Percentiles rank a stretch among this genome's conserved stretches.
phyloP scores from a whole-genome alignment of 2,797 vertebrate genomes.

The Petrocephalus sullivani region DNA sequence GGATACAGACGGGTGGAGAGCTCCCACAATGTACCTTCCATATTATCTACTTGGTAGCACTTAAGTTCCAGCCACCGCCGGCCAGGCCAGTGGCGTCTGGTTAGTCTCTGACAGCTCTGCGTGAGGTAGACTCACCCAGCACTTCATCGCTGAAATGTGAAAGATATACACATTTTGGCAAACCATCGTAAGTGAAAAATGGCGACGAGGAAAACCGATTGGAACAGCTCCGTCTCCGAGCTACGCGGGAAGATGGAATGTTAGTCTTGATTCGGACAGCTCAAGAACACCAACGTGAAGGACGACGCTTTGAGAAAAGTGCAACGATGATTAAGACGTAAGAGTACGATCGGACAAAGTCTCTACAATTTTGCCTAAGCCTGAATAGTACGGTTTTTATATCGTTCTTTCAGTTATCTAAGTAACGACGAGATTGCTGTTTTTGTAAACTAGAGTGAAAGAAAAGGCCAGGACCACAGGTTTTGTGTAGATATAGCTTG shows the following conservation, averaged over 20 bases:
- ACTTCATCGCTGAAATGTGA: constrained; percentile 43
- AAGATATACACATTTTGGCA: constrained; percentile 17
- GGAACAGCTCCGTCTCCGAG: background rate
- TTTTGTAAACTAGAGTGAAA: constrained; percentile 22
- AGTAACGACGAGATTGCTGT: constrained; percentile 9
- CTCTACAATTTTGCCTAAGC: background rate
- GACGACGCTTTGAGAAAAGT: constrained; percentile 17
- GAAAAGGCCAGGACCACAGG: constrained; percentile 39
- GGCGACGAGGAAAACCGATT: background rate
- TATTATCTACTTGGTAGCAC: constrained; percentile 32
- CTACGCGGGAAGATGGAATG: constrained; percentile 30
- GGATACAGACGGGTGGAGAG: constrained; percentile 14
- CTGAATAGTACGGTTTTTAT: constrained; percentile 4
- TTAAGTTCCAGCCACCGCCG: constrained; percentile 6
- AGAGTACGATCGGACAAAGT: constrained; percentile 3
- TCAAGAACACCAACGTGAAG: background rate
- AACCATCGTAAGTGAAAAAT: constrained; percentile 25
- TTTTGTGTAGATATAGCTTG: constrained; percentile 27
- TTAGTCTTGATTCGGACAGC: constrained; percentile 11
- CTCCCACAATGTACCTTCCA: constrained; percentile 42
- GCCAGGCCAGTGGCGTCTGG: background rate
- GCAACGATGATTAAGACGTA: constrained; percentile 25
- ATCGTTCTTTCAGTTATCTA: background rate
- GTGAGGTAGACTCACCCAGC: constrained; percentile 75
- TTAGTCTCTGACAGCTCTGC: constrained; percentile 59